Evolutionary conservation across 2,113 vertebrate species (phyloP).

Genomic region (Gavialis gangeticus): DNA sequence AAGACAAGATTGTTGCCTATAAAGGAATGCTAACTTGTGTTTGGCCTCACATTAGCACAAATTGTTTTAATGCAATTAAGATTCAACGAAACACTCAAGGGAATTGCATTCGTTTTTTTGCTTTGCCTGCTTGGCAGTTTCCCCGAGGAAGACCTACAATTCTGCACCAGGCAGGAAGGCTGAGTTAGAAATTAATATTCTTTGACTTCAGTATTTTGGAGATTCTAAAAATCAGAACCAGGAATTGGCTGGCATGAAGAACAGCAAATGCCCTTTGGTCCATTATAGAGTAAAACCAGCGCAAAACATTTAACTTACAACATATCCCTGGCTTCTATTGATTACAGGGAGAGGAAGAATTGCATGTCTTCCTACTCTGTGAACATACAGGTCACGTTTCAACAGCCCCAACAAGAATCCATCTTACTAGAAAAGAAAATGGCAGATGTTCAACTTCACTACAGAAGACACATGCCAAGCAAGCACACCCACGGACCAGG

Average conservation of each 20-base stretch:
- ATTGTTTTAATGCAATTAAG: accelerated
- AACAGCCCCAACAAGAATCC: neutral
- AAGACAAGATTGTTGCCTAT: neutral
- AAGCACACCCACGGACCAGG: neutral
- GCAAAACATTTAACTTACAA: neutral
- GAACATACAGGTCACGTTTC: conserved; percentile 10
- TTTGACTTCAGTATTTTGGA: too few species aligned
- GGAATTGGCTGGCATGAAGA: neutral
- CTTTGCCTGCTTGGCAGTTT: neutral
- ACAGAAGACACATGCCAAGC: neutral
- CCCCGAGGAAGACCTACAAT: neutral
- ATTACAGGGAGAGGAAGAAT: neutral
- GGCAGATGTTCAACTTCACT: conserved; percentile 26
- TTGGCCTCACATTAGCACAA: accelerated
- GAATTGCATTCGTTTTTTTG: neutral
- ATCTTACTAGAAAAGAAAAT: neutral
- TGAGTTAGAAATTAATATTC: neutral
- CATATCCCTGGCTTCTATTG: neutral
- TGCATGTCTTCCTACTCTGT: accelerated
- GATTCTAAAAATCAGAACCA: neutral
- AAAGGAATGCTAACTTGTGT: accelerated
- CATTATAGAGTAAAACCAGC: neutral
- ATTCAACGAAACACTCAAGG: neutral
- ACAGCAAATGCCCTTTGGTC: neutral
- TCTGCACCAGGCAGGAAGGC: neutral